Base-by-base conservation (phyloP, 2,113 vertebrate species). In the Cepphus grylle region DNA sequence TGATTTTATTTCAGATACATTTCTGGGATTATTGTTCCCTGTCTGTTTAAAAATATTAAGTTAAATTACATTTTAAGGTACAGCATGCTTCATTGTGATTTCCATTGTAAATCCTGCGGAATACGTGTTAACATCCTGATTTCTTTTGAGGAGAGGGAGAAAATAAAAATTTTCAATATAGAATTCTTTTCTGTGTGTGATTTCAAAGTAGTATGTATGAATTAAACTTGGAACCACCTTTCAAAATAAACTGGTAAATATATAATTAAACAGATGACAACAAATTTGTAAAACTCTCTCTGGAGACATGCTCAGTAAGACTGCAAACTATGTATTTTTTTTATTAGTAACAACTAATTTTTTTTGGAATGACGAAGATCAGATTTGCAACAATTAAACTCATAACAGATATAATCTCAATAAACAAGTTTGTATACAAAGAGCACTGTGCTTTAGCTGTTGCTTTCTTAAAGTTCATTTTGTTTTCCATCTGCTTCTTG, bases 31-130 rank as follows among this genome's bases (percentile, higher is more conserved):
- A 34, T 78, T 74, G 45, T 77, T 91, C 23, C 38, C 36, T 89
- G 4, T 43, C 27, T 78, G 26, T 61, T 86, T 52, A 62, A 87
- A 94, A 89, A 87, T 82, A 86, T 3, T 36, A 82, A 93, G 36
- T 65, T 83, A 87, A 89, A 91, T 67, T 78, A 47, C 15, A 78
- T 95, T 86, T 84, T 89, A 91, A 93, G 79, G 79, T 79, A 79
- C 1, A 52, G 9, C 53, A 81, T 13, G 15, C 6, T 84, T 93
- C 27, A 26, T 32, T 61, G 34, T 52, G 9, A 69, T 79, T 91
- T 93, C 81, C 30, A 69, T 22, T 90, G 18, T 49, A 93, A 93
- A 67, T 87, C 3, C 3, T 29, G 14, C 25, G 36, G 73, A 63
- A 63, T 30, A 38, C 8, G 16, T 40, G 22, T 42, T 81, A 55